Base-by-base conservation (phyloP, 1,140 invertebrate species). In the Drosophila chauvacae region DNA sequence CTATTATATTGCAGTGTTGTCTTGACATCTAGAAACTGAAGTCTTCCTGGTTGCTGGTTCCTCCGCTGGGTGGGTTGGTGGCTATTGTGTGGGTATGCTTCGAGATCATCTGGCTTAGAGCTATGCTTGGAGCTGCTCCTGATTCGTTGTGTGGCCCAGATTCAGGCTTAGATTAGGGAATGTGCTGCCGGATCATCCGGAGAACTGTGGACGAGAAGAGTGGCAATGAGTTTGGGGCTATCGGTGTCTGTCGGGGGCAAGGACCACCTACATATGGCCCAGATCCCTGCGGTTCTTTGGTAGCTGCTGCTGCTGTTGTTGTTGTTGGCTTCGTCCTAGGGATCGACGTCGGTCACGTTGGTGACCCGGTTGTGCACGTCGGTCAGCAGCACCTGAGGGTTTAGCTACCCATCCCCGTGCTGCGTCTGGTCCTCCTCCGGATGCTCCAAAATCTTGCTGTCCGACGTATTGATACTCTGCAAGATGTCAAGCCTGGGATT, bases 341-440 rank as follows among this genome's bases (percentile, higher is more conserved):
- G 56, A 47, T 71, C 65, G 41, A 47, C 63, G 23, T 73, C 23
- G 26, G 39, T 56, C 39, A 73, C 48, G 44, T 59, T 45, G 48
- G 61, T 75, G 26, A 75, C 51, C 50, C 51, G 65, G 4, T 48
- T 61, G 44, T 48, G n/a, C 28, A 71, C 64, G 65, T 63, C 64
- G 37, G 59, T 70, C 60, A 86, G 66, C 71, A 70, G 47, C 44
- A 73, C 44, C 62, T 66, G 48, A 9, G 55, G 28, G 13, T 30
- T 44, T 18, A 9, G 64, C 69, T 83, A 91, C 57, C 80, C 87
- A 71, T 91, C 77, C 4, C 87, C 82, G 30, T 92, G 84, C 63
- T 87, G 85, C 1, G 91, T 87, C 47, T 92, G 88, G 58, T 92
- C 87, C 60, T 83, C 91, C 68, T 91, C 91, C 7, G 79, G 75